Conservation (phyloP, 2,113 vertebrate species). For the Otus sunia region DNA sequence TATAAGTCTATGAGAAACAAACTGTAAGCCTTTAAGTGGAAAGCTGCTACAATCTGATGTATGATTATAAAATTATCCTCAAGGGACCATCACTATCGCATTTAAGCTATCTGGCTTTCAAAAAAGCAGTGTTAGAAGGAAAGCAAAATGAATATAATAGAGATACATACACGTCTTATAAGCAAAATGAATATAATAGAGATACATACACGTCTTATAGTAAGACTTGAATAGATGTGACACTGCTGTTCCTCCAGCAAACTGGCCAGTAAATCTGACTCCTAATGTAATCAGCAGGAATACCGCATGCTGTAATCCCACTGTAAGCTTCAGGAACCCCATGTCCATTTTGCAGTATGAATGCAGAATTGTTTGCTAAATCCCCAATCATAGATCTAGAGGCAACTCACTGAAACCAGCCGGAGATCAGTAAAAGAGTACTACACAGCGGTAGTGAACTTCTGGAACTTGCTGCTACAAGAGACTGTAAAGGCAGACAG, state of each 20-base stretch:
- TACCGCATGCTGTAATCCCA: background rate
- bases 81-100: rapidly evolving
- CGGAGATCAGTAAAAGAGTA: background rate
- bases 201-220: background rate
- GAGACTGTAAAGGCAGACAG: background rate
- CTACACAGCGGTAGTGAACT: background rate
- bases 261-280: background rate
- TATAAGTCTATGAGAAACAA: background rate
- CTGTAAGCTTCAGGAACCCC: background rate
- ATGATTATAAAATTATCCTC: background rate
- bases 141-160: background rate
- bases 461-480: background rate
- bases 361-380: background rate
- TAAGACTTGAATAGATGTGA: background rate
- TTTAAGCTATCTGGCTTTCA: background rate
- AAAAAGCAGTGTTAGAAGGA: background rate
- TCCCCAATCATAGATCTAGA: background rate
- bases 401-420: background rate
- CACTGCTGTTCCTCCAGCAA: background rate
- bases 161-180: background rate
- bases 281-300: background rate
- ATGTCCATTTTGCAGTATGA: background rate
- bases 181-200: background rate
- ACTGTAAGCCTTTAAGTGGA: background rate
- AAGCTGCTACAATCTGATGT: background rate